These are phyloP conservation scores for Drosophila neocordata DNA, from an alignment of 1,140 invertebrate species.

Conservation along the genomic window DNA sequence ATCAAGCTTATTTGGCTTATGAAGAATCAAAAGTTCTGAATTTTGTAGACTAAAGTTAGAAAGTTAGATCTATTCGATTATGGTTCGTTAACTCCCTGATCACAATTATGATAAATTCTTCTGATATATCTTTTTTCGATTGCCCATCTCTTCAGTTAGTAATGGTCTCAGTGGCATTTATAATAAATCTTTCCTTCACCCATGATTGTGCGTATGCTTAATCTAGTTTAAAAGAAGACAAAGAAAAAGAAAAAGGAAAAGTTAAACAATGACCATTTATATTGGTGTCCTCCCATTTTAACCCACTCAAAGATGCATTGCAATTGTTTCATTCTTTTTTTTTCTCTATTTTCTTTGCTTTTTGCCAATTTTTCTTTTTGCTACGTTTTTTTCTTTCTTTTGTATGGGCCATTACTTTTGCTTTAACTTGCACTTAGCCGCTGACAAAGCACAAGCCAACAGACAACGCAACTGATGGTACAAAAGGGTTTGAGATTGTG, in stretches of 20 bases:
- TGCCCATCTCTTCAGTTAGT: too few species aligned
- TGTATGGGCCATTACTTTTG: constrained; percentile 65
- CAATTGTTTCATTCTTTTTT: constrained; percentile 49
- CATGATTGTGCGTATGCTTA: constrained; percentile 4
- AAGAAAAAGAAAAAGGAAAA: constrained; percentile 17
- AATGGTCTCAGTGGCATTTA: too few species aligned
- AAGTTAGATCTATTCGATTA: too few species aligned
- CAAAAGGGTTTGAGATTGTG: not conserved
- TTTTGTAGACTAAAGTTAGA: too few species aligned
- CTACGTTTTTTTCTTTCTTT: constrained; percentile 20
- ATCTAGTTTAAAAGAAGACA: constrained; percentile 28
- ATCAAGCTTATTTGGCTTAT: too few species aligned
- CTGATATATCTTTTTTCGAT: too few species aligned
- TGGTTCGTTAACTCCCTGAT: too few species aligned
- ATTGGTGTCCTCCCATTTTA: constrained; percentile 34
- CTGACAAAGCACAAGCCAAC: constrained; percentile 62
- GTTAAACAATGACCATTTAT: constrained; percentile 64
- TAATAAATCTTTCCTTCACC: not conserved
- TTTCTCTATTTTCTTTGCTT: not conserved
- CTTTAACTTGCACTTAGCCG: constrained; percentile 75
- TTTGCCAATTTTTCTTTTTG: not conserved
- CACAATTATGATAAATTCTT: too few species aligned
- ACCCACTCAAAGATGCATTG: constrained; percentile 50
- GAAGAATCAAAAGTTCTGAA: too few species aligned
- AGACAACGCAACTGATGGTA: not conserved